Conservation (phyloP, 2,888 invertebrate species). For the Thymelicus sylvestris region DNA sequence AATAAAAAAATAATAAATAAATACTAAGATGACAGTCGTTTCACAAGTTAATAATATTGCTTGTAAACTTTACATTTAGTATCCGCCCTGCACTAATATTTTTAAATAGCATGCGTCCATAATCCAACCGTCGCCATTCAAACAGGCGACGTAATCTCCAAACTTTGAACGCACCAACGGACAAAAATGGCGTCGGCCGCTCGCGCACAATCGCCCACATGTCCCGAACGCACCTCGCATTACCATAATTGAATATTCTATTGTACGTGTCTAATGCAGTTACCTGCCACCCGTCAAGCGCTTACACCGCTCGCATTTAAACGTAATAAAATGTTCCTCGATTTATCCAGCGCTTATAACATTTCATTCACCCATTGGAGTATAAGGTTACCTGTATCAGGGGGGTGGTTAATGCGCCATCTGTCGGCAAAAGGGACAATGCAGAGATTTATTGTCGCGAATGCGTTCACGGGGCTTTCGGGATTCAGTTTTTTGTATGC, state of each 20-base stretch:
- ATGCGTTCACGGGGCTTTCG: slow-evolving; percentile 72
- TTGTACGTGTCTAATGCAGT: slow-evolving; percentile 77
- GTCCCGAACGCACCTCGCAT: slow-evolving; percentile 57
- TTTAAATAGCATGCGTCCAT: slow-evolving; percentile 39
- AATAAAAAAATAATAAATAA: too few relatives aligned
- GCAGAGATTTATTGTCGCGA: slow-evolving; percentile 78
- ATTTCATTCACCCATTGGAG: slow-evolving; percentile 45
- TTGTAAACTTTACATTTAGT: not conserved
- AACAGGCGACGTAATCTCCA: slow-evolving; percentile 60
- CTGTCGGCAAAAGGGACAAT: slow-evolving; percentile 73
- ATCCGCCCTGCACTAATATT: slow-evolving; percentile 3
- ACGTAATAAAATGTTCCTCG: slow-evolving; percentile 30
- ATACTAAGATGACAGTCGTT: not conserved
- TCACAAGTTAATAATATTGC: not conserved
- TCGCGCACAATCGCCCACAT: slow-evolving; percentile 68
- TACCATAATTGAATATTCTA: slow-evolving; percentile 76
- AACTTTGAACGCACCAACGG: slow-evolving; percentile 47
- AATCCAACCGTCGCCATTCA: slow-evolving; percentile 64
- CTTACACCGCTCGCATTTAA: slow-evolving; percentile 47
- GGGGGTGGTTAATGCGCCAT: slow-evolving; percentile 66
- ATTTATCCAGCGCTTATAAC: slow-evolving; percentile 51
- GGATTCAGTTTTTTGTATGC: slow-evolving; percentile 76
- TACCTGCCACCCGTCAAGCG: slow-evolving; percentile 58
- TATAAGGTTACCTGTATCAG: slow-evolving; percentile 76
- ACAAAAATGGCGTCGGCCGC: slow-evolving; percentile 61